Evolutionary conservation across 2,888 invertebrate genomes (phyloP).

Genomic region (Conistra vaccinii): DNA sequence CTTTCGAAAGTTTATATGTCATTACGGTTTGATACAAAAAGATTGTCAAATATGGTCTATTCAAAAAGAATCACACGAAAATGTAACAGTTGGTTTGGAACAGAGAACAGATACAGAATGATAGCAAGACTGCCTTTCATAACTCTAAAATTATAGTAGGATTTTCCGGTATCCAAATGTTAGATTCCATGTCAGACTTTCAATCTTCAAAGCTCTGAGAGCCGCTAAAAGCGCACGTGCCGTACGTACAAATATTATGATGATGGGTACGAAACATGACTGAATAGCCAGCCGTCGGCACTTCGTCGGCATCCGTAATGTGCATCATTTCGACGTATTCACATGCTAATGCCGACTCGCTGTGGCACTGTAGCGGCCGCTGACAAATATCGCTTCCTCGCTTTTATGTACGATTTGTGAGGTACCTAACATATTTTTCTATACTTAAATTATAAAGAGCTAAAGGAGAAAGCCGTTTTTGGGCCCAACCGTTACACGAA

Average conservation of each 20-base stretch:
- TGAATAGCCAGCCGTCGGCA: slow-evolving; percentile 38
- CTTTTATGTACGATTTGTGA: slow-evolving; percentile 33
- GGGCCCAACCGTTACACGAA: too few relatives aligned
- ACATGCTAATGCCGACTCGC: slow-evolving; percentile 63
- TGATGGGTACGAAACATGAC: slow-evolving; percentile 17
- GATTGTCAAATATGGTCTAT: neutral
- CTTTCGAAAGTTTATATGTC: too few relatives aligned
- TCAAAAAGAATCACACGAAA: too few relatives aligned
- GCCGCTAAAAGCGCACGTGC: slow-evolving; percentile 21
- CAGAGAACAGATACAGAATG: neutral
- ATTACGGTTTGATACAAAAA: neutral
- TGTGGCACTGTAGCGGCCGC: slow-evolving; percentile 3
- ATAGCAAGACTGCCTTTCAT: neutral
- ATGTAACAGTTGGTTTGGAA: too few relatives aligned
- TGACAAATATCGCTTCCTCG: slow-evolving; percentile 45
- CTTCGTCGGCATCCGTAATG: slow-evolving; percentile 46
- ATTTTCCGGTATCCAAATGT: slow-evolving; percentile 5
- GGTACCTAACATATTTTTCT: neutral
- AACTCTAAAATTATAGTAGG: neutral
- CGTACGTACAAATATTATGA: slow-evolving; percentile 45
- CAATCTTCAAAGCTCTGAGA: slow-evolving; percentile 12
- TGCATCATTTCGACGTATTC: slow-evolving; percentile 59
- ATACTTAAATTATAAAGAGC: too few relatives aligned
- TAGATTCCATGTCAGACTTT: neutral
- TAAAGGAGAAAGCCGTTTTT: too few relatives aligned